These are phyloP conservation scores for Aspiorhynchus laticeps DNA, from an alignment of 2,113 vertebrate genomes.

Conservation along the genomic window DNA sequence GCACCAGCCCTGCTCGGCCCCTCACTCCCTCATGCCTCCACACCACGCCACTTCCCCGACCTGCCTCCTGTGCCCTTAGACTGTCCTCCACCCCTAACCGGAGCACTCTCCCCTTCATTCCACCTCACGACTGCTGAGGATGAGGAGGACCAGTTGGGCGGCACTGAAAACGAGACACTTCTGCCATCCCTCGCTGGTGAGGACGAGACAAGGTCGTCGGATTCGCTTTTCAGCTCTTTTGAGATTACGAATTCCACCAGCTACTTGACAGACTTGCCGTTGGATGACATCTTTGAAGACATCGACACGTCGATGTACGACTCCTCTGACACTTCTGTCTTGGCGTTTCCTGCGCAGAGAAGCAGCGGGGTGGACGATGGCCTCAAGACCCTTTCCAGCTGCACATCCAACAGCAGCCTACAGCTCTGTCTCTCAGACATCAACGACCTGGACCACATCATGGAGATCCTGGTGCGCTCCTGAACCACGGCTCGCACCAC, in stretches of 20 bases:
- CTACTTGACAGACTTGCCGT: constrained; percentile 81
- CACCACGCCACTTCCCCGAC: constrained; percentile 54
- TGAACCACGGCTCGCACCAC: constrained; percentile 30
- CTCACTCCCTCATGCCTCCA: constrained; percentile 40
- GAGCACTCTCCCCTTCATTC: constrained; percentile 60
- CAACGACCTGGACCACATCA: constrained; percentile 81
- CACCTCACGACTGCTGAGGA: constrained; percentile 62
- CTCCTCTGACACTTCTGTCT: constrained; percentile 74
- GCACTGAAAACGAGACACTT: constrained; percentile 59
- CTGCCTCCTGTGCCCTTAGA: constrained; percentile 54
- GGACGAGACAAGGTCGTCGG: constrained; percentile 64
- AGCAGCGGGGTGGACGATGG: constrained; percentile 64
- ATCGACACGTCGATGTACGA: constrained; percentile 86
- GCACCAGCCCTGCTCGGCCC: constrained; percentile 62
- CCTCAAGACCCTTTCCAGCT: constrained; percentile 73
- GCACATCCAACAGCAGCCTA: constrained; percentile 72
- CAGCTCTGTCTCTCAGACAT: constrained; percentile 79
- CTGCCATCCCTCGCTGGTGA: constrained; percentile 46
- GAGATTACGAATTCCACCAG: constrained; percentile 83
- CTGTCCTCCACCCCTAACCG: constrained; percentile 40
- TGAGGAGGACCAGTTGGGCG: constrained; percentile 58
- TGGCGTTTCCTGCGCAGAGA: constrained; percentile 62
- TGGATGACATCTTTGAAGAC: constrained; percentile 85
- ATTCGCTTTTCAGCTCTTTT: constrained; percentile 79
- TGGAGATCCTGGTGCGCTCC: constrained; percentile 76